Base-by-base conservation (phyloP, 2,797 vertebrate species). In the Eidolon dupreanum region DNA sequence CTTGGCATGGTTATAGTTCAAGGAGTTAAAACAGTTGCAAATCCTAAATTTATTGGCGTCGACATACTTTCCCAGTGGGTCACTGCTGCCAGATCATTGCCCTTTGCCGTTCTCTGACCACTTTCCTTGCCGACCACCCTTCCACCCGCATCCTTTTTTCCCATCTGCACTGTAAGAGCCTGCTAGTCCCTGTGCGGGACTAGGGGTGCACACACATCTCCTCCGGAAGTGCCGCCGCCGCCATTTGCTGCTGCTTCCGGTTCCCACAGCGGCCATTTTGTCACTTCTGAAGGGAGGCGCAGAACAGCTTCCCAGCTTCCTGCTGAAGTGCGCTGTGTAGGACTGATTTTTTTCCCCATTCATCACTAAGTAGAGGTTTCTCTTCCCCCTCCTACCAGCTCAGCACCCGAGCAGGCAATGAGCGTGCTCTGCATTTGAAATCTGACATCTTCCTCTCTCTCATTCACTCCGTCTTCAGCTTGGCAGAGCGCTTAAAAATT, bases 401-500 rank as follows among this genome's bases (percentile, higher is more conserved):
- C 92, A 86, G 94, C 73, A 85, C 84, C 91, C 9, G 13, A 96
- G 93, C 31, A 0, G 13, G 46, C 95, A 46, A 70, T 24, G 71
- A 90, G 93, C 36, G 38, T 96, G 97, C 92, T 86, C 91, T 90
- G 97, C 95, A 90, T 96, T 87, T 93, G 93, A 96, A 93, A 85
- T 95, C 83, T 90, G 93, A 77, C 92, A 51, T 92, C 93, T 88
- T 81, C 31, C 93, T 51, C 65, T 91, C 77, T 89, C 75, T 86
- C 59, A 55, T 65, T 91, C 78, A 70, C n/a, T 90, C 46, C 0
- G 2, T 86, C 93, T 93, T 55, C 43, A 57, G 89, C 93, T 73
- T 81, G 83, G 96, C 82, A 95, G 82, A 93, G 73, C 9, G 6
- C 90, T 94, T 88, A 78, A 95, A 85, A 92, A 96, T 94, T 46